These are phyloP conservation scores for Meriones unguiculatus DNA, from an alignment of 2,113 vertebrate genomes.

Conservation along the genomic window DNA sequence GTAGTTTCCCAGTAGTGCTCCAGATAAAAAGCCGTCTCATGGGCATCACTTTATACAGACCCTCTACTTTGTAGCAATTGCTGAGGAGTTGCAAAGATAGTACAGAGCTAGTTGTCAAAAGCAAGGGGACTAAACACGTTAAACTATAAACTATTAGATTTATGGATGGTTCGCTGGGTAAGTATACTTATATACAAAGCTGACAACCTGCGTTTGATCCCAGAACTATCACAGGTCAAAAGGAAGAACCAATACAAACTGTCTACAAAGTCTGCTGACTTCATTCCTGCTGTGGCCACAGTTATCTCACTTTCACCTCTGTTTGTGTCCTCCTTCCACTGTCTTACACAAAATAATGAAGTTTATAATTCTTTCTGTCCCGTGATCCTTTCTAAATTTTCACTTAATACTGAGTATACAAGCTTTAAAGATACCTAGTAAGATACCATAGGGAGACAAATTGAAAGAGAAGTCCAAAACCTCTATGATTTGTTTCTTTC, in stretches of 20 bases:
- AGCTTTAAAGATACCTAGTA: background rate
- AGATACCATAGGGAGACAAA: constrained; percentile 1
- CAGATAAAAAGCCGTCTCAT: background rate
- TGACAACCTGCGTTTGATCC: background rate
- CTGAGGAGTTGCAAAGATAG: constrained; percentile 4
- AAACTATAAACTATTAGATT: background rate
- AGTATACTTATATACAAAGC: background rate
- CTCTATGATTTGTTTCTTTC: background rate
- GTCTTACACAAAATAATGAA: background rate
- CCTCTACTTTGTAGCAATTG: background rate
- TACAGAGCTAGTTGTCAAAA: background rate
- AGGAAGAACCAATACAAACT: background rate
- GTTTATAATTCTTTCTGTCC: constrained; percentile 10
- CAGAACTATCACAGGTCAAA: background rate
- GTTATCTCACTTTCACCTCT: background rate
- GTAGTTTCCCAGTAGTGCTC: background rate
- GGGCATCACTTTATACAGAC: background rate
- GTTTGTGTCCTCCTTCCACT: background rate
- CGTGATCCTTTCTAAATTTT: background rate
- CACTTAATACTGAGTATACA: background rate
- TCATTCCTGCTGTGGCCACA: background rate
- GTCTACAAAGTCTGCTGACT: background rate
- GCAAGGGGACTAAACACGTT: background rate
- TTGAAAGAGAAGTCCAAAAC: background rate
- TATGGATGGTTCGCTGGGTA: background rate